These are phyloP conservation scores for Drosophila sturtevanti DNA, from an alignment of 1,140 invertebrate genomes.

Conservation along the genomic window DNA sequence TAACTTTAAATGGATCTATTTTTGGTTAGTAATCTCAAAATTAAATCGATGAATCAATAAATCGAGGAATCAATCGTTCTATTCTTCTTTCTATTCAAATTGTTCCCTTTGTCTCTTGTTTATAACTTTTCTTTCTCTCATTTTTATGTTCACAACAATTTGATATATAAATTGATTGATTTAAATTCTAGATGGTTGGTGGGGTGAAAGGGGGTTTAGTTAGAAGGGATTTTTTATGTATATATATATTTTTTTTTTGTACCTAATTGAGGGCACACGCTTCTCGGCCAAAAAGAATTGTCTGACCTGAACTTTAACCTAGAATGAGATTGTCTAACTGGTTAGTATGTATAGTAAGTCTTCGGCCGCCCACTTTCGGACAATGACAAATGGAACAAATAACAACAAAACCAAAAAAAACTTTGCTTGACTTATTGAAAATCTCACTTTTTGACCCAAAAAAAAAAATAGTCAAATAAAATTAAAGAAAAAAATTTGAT, in stretches of 20 bases:
- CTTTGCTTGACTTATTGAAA: conserved; percentile 42
- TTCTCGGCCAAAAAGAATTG: background rate
- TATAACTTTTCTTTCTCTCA: too few relatives aligned
- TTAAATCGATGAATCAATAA: too few relatives aligned
- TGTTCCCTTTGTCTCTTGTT: too few relatives aligned
- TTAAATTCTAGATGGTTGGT: too few relatives aligned
- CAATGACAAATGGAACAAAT: conserved; percentile 57
- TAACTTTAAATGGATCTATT: too few relatives aligned
- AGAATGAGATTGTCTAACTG: background rate
- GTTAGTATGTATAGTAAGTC: conserved; percentile 11
- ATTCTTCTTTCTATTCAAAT: too few relatives aligned
- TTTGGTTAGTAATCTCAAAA: too few relatives aligned
- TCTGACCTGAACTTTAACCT: conserved; percentile 35
- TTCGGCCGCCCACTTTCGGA: conserved; percentile 30
- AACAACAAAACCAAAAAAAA: background rate
- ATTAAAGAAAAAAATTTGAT: background rate
- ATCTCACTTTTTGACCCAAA: conserved; percentile 76
- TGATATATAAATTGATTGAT: too few relatives aligned
- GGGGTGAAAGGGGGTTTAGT: background rate
- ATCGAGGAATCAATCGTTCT: too few relatives aligned
- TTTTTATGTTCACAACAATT: too few relatives aligned
- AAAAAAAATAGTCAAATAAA: too few relatives aligned
- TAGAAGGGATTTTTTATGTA: background rate
- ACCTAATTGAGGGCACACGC: background rate
- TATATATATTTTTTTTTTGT: background rate